Percentiles rank a stretch among this genome's conserved stretches.
Evolutionary conservation across 2,797 vertebrate species (phyloP).

Genomic region (Thunnus albacares): DNA sequence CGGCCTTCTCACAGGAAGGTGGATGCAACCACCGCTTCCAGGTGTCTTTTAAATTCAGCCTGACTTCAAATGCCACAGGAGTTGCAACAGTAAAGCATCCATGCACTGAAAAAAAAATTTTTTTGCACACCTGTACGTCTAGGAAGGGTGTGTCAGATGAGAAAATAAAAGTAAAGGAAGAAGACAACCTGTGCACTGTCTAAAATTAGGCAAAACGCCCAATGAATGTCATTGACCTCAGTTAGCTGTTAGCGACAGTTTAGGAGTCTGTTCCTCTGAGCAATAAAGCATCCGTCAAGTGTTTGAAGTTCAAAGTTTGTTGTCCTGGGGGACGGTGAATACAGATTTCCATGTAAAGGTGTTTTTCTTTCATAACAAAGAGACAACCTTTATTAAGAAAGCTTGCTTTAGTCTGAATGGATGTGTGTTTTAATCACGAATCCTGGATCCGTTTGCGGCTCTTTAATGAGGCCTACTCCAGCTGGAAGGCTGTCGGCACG

Average conservation of each 20-base stretch:
- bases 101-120: neutral
- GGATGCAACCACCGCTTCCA: constrained; percentile 30
- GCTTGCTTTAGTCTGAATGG: constrained; percentile 41
- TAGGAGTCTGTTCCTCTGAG: constrained; percentile 2
- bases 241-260: constrained; percentile 5
- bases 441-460: constrained; percentile 51
- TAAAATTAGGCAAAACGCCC: neutral
- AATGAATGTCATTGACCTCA: constrained; percentile 32
- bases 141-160: neutral
- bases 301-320: constrained; percentile 40
- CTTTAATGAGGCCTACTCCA: constrained; percentile 75
- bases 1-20: constrained; percentile 35
- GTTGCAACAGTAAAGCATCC: constrained; percentile 9
- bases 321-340: constrained; percentile 7
- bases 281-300: constrained; percentile 11
- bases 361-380: constrained; percentile 50
- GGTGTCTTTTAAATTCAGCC: constrained; percentile 58
- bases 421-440: constrained; percentile 69
- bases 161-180: constrained; percentile 11
- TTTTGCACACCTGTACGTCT: constrained; percentile 4
- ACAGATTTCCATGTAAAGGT: constrained; percentile 43
- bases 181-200: constrained; percentile 22
- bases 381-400: constrained; percentile 49
- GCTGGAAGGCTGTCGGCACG: constrained; percentile 69
- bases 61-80: constrained; percentile 40